phyloP scores from a whole-genome alignment of 2,888 invertebrate genomes.

The Eupeodes luniger region DNA sequence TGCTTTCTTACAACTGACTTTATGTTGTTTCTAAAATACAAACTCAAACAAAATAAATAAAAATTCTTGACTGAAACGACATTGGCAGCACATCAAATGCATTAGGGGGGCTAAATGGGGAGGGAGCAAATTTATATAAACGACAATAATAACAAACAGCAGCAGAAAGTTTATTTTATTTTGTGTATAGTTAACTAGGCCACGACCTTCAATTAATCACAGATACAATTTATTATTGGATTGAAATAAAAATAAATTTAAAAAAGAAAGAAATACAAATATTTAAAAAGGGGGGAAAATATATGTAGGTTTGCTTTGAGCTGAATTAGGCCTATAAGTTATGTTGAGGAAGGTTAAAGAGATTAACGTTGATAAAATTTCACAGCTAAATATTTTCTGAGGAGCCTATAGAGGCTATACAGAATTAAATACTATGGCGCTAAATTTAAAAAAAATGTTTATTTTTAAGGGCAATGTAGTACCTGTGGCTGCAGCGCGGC shows the following conservation, averaged over 20 bases:
- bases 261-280: background rate
- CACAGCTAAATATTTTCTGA: background rate
- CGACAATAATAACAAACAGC: conserved; percentile 53
- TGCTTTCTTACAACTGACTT: conserved; percentile 36
- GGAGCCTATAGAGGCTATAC: too few species aligned
- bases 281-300: conserved; percentile 24
- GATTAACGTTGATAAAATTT: conserved; percentile 9
- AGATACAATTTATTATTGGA: conserved; percentile 70
- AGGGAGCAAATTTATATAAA: conserved; percentile 29
- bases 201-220: conserved; percentile 72
- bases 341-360: background rate
- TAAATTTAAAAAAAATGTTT: too few species aligned
- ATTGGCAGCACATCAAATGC: conserved; percentile 73
- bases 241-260: conserved; percentile 38
- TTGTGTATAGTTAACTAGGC: conserved; percentile 59
- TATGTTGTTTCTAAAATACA: conserved; percentile 37
- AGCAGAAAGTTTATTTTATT: conserved; percentile 25
- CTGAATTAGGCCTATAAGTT: background rate
- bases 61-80: conserved; percentile 65
- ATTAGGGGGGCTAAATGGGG: conserved; percentile 41
- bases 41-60: conserved; percentile 21
- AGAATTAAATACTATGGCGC: too few species aligned
- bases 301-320: background rate
- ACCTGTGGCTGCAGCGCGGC: too few species aligned
- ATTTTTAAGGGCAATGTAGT: too few species aligned